Evolutionary conservation across 2,113 vertebrate species (phyloP).

Genomic region (Misgurnus mizolepis): DNA sequence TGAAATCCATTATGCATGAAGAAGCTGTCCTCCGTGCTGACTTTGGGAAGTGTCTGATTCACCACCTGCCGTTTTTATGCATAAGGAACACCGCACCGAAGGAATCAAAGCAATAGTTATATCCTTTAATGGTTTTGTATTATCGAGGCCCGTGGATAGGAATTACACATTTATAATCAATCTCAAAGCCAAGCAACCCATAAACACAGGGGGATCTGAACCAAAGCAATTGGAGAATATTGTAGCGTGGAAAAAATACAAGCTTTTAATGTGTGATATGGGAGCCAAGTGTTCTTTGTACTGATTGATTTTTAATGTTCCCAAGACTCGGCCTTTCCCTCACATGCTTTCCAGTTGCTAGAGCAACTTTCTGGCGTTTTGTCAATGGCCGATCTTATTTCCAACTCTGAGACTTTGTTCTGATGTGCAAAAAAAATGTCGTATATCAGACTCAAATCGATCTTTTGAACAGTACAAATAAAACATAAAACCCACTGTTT

Average conservation of each 20-base stretch:
- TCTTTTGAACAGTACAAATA: too few species aligned
- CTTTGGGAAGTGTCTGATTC: slow-evolving; percentile 19
- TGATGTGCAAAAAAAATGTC: too few species aligned
- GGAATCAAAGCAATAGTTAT: neutral
- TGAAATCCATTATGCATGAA: slow-evolving; percentile 43
- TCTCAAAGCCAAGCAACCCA: slow-evolving; percentile 16
- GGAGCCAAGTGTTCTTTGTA: slow-evolving; percentile 33
- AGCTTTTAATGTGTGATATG: slow-evolving; percentile 27
- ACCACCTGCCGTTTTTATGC: slow-evolving; percentile 7
- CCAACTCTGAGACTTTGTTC: neutral
- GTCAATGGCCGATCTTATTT: neutral
- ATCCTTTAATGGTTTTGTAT: neutral
- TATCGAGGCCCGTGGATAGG: slow-evolving; percentile 10
- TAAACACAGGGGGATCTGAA: slow-evolving; percentile 8
- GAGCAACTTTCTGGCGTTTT: slow-evolving; percentile 12
- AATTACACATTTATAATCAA: slow-evolving; percentile 18
- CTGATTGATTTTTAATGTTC: slow-evolving; percentile 42
- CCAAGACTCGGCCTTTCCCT: slow-evolving; percentile 1
- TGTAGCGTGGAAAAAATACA: slow-evolving; percentile 14
- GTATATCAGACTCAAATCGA: too few species aligned
- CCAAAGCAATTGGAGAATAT: slow-evolving; percentile 30
- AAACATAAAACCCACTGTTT: too few species aligned
- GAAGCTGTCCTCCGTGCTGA: slow-evolving; percentile 22
- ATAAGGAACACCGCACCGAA: neutral
- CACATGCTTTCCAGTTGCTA: neutral